These are phyloP conservation scores for Galbula dea DNA, from an alignment of 2,113 vertebrate species.

Conservation along the genomic window DNA sequence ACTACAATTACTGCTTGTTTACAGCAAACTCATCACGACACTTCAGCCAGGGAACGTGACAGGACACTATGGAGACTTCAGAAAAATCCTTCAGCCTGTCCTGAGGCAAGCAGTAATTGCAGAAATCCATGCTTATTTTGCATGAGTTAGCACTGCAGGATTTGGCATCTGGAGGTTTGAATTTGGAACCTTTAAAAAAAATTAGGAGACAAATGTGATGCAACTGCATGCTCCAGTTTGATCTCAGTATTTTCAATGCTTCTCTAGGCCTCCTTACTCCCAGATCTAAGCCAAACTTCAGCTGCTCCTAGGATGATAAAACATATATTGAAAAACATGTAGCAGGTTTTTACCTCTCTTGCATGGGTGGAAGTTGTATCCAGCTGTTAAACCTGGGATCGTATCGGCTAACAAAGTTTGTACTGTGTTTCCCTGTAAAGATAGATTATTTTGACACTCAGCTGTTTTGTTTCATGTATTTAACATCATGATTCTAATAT, in stretches of 20 bases:
- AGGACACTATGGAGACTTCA: constrained; percentile 23
- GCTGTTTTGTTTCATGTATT: constrained; percentile 64
- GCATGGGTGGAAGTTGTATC: constrained; percentile 99
- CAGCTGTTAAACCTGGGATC: constrained; percentile 99
- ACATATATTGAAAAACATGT: constrained; percentile 5
- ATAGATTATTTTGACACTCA: constrained; percentile 73
- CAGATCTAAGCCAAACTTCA: not conserved
- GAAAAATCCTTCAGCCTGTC: not conserved
- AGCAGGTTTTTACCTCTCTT: constrained; percentile 88
- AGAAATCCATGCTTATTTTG: not conserved
- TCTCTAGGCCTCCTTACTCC: not conserved
- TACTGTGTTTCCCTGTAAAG: constrained; percentile 96
- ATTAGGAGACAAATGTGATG: not conserved
- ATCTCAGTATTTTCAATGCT: not conserved
- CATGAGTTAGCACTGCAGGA: constrained; percentile 16
- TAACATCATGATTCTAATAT: constrained; percentile 53
- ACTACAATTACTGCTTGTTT: constrained; percentile 23
- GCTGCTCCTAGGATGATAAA: not conserved
- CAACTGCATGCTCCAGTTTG: not conserved
- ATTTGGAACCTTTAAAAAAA: constrained; percentile 1
- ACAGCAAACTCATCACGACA: constrained; percentile 5
- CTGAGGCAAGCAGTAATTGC: constrained; percentile 9
- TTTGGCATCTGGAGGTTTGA: not conserved
- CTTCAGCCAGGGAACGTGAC: constrained; percentile 11
- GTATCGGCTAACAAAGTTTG: constrained; percentile 97